Evolutionary conservation across 2,113 vertebrate genomes (phyloP).

Genomic region (Mionectes macconnelli): DNA sequence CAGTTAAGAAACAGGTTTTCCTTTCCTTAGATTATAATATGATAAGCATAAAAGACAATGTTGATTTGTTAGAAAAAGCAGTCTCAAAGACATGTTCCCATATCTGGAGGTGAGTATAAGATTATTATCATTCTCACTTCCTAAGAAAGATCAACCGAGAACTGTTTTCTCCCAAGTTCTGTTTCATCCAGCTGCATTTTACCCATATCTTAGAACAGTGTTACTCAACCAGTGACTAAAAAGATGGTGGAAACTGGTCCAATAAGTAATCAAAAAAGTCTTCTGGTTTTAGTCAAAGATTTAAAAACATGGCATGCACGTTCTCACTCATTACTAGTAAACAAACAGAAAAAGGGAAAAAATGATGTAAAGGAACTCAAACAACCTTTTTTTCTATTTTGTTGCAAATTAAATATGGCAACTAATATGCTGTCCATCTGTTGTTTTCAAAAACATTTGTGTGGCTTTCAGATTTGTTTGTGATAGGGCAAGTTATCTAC

Average conservation of each 20-base stretch:
- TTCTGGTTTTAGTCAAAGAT: background rate
- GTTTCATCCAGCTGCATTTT: background rate
- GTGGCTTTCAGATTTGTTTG: background rate
- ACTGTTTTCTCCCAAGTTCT: background rate
- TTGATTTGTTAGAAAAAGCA: background rate
- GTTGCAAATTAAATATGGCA: background rate
- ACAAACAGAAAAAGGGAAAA: background rate
- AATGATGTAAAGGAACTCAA: background rate
- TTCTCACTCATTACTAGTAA: background rate
- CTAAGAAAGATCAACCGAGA: background rate
- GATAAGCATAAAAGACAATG: background rate
- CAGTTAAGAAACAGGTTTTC: background rate
- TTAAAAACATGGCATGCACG: background rate
- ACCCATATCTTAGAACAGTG: fast-evolving
- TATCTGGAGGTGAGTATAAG: background rate
- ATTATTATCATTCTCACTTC: background rate
- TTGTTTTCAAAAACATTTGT: background rate
- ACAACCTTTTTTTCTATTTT: background rate
- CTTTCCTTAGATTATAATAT: background rate
- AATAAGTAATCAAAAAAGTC: background rate
- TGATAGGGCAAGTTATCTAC: background rate
- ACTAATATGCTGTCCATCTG: background rate
- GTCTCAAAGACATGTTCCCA: background rate
- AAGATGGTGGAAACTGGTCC: background rate
- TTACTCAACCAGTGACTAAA: background rate